Evolutionary conservation across 2,888 invertebrate species (phyloP), one percentile per base, ranked within the genome.

Genomic region (Lasioglossum calceatum): DNA sequence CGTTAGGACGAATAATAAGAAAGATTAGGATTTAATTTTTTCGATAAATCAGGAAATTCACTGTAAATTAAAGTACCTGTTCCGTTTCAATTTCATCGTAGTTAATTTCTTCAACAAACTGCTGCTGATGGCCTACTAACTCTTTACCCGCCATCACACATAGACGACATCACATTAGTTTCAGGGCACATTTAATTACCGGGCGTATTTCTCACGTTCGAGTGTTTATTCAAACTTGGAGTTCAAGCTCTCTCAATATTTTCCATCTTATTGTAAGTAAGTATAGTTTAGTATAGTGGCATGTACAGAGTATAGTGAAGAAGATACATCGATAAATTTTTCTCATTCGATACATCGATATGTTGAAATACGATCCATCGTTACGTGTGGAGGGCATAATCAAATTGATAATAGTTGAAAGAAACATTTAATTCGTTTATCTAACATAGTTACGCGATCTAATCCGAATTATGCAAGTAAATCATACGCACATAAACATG

Each of bases 91-190:
- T 97, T 96, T 98, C 98, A 96, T 96, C 96, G 95, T 97, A 97
- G 95, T 97, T 96, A 95, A 98, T 98, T 96, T 97, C 97, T 96
- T 97, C 97, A 93, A 97, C 97, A 96, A 97, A 97, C 93, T 96
- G 95, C 91, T 95, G 96, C 90, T 94, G 93, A 89, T 92, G 92
- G 89, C 88, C 90, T 88, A 83, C 86, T 90, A 92, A 81, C 87
- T 92, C 92, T 91, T 91, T 92, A 89, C 89, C 92, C 92, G 95
- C 95, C 95, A 95, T 95, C 93, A 91, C 92, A 86, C 86, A 92
- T 91, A 91, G 91, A 91, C 90, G 84, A 89, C 92, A 91, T 93
- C 90, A 93, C 93, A 93, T 93, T 90, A 82, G 82, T 91, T 89
- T 89, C 92, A 89, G 88, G 79, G 83, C 84, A 91, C 92, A 92